A percentile compares a stretch with the other conserved stretches of the same genome.
phyloP scores from a whole-genome alignment of 1,140 invertebrate species.

The Manduca sexta region DNA sequence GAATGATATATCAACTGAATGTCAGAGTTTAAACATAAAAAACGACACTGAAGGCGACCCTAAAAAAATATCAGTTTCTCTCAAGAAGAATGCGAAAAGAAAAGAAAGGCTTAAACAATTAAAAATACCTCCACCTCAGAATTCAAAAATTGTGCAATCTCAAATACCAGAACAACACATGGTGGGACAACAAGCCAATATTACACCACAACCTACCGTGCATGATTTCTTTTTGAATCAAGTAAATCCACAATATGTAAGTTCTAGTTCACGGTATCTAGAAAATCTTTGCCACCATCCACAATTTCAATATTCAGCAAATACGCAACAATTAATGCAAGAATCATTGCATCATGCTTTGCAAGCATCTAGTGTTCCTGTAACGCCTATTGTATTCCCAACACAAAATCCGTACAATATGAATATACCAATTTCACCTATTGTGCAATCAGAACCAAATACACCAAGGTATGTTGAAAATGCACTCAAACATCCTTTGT shows the following conservation, averaged over 20 bases:
- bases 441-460: constrained; percentile 20
- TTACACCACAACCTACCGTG: constrained; percentile 17
- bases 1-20: constrained; percentile 13
- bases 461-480: constrained; percentile 56
- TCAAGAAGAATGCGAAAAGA: constrained; percentile 48
- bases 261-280: constrained; percentile 43
- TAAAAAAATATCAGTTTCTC: constrained; percentile 6
- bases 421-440: constrained; percentile 27
- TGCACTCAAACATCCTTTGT: constrained; percentile 54
- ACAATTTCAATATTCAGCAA: constrained; percentile 41
- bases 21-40: constrained; percentile 28
- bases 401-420: constrained; percentile 12
- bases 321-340: constrained; percentile 11
- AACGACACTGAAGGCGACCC: constrained; percentile 19
- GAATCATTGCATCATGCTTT: constrained; percentile 4
- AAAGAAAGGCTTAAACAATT: constrained; percentile 44
- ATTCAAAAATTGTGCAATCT: constrained; percentile 43
- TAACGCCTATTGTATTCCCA: constrained; percentile 28
- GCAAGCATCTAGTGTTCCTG: constrained; percentile 31
- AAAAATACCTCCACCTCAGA: constrained; percentile 25
- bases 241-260: constrained; percentile 45
- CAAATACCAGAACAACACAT: constrained; percentile 1
- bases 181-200: constrained; percentile 8
- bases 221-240: constrained; percentile 42
- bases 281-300: constrained; percentile 54